Percentiles rank a stretch among this genome's conserved stretches.
These are phyloP conservation scores for Vanessa atalanta DNA, from an alignment of 1,140 invertebrate species.

Conservation along the genomic window DNA sequence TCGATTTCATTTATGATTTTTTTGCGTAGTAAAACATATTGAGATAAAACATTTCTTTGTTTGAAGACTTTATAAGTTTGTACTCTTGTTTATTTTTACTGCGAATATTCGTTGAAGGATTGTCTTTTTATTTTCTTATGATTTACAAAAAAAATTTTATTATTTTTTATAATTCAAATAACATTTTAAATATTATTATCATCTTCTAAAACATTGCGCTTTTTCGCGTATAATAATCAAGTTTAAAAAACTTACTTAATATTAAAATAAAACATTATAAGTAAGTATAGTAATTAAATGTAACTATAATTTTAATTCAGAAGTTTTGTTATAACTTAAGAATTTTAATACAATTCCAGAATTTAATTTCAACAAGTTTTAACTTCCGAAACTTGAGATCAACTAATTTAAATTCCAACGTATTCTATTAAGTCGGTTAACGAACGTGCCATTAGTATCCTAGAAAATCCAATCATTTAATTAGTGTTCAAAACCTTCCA, in stretches of 20 bases:
- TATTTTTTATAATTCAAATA: neutral
- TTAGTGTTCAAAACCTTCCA: neutral
- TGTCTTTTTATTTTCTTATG: neutral
- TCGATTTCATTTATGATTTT: conserved; percentile 10
- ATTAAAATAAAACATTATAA: neutral
- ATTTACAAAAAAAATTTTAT: neutral
- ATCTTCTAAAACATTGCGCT: no score
- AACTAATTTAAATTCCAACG: neutral
- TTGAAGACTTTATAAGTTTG: neutral
- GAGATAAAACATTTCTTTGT: neutral
- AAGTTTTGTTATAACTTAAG: neutral
- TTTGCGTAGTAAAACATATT: neutral
- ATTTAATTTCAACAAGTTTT: conserved; percentile 9
- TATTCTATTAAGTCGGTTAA: conserved; percentile 4
- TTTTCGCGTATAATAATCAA: no score
- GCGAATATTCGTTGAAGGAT: neutral
- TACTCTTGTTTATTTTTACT: neutral
- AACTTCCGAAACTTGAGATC: conserved; percentile 8
- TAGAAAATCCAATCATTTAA: neutral
- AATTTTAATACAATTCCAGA: conserved; percentile 11
- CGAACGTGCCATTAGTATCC: conserved; percentile 1
- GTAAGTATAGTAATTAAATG: neutral
- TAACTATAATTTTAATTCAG: neutral
- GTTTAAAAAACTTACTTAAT: no score
- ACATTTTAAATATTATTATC: no score